These are phyloP conservation scores for Papilio helenus DNA, from an alignment of 1,140 invertebrate genomes.

Conservation along the genomic window DNA sequence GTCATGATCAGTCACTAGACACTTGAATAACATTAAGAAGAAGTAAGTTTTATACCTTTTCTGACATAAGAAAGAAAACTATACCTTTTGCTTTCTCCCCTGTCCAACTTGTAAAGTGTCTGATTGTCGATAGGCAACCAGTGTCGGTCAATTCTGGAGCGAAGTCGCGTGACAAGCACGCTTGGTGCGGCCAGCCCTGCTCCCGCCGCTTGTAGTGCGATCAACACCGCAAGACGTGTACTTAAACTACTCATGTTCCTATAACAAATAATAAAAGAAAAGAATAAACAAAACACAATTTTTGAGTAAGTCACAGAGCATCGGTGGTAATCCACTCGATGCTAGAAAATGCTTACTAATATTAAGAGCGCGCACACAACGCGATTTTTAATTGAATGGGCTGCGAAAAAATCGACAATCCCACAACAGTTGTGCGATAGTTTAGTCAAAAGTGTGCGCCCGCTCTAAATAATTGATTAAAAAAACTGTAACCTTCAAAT, in stretches of 20 bases:
- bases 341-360: no score
- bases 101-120: slow-evolving; percentile 66
- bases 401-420: no score
- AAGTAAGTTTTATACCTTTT: background rate
- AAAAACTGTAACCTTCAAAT: no score
- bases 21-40: background rate
- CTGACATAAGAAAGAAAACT: slow-evolving; percentile 30
- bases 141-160: slow-evolving; percentile 55
- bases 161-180: slow-evolving; percentile 66
- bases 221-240: slow-evolving; percentile 59
- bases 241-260: slow-evolving; percentile 61
- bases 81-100: slow-evolving; percentile 68
- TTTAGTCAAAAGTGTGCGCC: no score
- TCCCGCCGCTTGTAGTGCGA: slow-evolving; percentile 66
- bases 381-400: no score
- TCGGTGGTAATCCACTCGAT: no score
- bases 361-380: no score
- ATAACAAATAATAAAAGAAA: slow-evolving; percentile 16
- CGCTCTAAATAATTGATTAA: no score
- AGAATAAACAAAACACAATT: no score
- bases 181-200: slow-evolving; percentile 69
- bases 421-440: no score
- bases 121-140: slow-evolving; percentile 77
- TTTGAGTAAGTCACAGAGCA: no score
- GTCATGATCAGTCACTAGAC: no score